Evolutionary conservation across 2,888 invertebrate species (phyloP).

Genomic region (Catocala nupta): DNA sequence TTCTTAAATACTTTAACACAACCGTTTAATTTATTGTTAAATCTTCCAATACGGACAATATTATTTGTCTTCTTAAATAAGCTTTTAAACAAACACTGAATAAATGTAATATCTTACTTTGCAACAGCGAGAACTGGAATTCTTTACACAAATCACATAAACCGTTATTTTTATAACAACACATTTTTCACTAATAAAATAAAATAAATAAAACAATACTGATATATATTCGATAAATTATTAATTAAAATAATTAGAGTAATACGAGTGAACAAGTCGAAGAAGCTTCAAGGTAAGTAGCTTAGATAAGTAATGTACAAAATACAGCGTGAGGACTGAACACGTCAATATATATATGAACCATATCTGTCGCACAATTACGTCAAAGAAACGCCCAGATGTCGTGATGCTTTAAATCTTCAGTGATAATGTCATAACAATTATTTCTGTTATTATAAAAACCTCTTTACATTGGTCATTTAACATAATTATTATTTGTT

Average conservation of each 20-base stretch:
- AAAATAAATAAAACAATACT: constrained; percentile 28
- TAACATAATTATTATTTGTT: constrained; percentile 5
- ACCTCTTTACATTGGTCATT: constrained; percentile 52
- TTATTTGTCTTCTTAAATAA: not conserved
- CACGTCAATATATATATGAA: constrained; percentile 84
- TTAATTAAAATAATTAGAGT: constrained; percentile 62
- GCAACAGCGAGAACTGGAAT: constrained; percentile 77
- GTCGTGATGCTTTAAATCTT: constrained; percentile 80
- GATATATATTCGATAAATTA: constrained; percentile 38
- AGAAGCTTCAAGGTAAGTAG: constrained; percentile 84
- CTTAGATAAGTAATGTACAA: constrained; percentile 83
- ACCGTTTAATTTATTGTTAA: no score
- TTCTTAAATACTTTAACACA: no score
- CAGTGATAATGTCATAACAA: constrained; percentile 76
- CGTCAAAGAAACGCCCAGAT: constrained; percentile 86
- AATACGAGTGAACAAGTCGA: constrained; percentile 67
- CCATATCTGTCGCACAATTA: constrained; percentile 82
- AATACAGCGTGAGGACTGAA: constrained; percentile 77
- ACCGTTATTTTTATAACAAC: constrained; percentile 81
- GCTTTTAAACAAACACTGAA: constrained; percentile 18
- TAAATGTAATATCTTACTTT: constrained; percentile 71
- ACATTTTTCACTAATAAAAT: constrained; percentile 68
- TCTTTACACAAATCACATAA: constrained; percentile 83
- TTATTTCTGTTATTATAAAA: constrained; percentile 68
- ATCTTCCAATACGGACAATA: no score